Evolutionary conservation across 2,113 vertebrate genomes (phyloP).

Genomic region (Eupsittula cactorum): DNA sequence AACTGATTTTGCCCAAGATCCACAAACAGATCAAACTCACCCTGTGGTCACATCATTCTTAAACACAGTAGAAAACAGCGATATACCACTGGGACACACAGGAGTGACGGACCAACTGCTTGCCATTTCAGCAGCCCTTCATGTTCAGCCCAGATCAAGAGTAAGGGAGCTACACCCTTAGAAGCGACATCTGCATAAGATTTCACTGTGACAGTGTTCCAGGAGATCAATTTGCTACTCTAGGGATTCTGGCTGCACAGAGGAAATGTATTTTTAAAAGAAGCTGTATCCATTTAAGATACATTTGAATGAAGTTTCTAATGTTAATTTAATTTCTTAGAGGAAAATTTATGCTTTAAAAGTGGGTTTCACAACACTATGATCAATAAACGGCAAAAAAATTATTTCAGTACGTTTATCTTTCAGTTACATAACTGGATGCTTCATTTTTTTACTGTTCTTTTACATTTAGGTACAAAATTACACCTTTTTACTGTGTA

Average conservation of each 20-base stretch:
- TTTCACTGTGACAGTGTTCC: background rate
- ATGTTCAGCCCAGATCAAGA: background rate
- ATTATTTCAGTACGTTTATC: background rate
- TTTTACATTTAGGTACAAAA: background rate
- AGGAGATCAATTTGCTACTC: background rate
- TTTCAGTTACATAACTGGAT: background rate
- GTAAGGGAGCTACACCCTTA: background rate
- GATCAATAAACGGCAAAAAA: background rate
- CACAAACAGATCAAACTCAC: background rate
- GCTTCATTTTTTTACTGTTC: background rate
- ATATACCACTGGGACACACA: background rate
- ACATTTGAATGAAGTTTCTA: background rate
- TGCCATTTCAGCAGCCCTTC: background rate
- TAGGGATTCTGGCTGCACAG: background rate
- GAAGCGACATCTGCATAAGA: background rate
- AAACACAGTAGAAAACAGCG: background rate
- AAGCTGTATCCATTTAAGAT: background rate
- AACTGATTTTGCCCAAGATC: background rate
- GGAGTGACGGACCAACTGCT: background rate
- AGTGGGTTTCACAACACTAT: background rate
- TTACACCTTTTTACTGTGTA: background rate
- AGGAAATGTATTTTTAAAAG: background rate
- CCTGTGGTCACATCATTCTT: background rate
- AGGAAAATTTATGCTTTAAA: background rate
- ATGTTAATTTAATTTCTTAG: background rate